phyloP scores from a whole-genome alignment of 2,113 vertebrate species.

The Thalassarche chlororhynchos region DNA sequence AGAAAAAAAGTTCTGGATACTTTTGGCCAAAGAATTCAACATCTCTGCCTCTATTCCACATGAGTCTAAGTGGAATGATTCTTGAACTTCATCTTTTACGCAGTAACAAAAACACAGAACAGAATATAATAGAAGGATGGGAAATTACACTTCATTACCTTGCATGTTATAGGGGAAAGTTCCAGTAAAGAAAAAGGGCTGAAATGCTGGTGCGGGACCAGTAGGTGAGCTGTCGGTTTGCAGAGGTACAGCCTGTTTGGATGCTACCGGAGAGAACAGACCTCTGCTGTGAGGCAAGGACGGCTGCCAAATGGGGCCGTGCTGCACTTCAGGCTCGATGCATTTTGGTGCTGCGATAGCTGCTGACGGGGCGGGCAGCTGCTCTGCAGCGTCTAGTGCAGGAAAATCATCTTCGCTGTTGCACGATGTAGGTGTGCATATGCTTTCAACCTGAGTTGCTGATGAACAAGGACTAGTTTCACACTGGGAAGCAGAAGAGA shows the following conservation, averaged over 20 bases:
- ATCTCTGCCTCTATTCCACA: not conserved
- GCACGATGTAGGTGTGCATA: not conserved
- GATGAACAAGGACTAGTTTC: conserved; percentile 2
- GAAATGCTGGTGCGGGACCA: conserved; percentile 74
- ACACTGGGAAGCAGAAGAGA: conserved; percentile 49
- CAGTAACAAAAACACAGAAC: not conserved
- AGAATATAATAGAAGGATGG: fast-evolving
- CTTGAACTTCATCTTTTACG: not conserved
- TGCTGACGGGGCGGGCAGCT: fast-evolving
- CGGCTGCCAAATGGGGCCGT: conserved; percentile 46
- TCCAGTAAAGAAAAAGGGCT: conserved; percentile 88
- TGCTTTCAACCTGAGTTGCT: not conserved
- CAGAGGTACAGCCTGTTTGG: conserved; percentile 45
- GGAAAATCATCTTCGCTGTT: not conserved
- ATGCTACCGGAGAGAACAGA: conserved; percentile 43
- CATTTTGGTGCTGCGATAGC: not conserved
- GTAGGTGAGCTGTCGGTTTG: conserved; percentile 53
- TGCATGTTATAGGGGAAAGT: conserved; percentile 83
- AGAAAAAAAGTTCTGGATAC: not conserved
- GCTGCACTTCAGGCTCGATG: not conserved
- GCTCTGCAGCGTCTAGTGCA: fast-evolving
- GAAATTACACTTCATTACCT: conserved; percentile 64
- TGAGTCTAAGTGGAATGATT: not conserved
- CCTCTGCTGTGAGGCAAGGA: conserved; percentile 29
- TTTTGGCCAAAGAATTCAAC: not conserved